Base-by-base conservation (phyloP, 2,888 invertebrate species). In the Philopedon plagiatum region DNA sequence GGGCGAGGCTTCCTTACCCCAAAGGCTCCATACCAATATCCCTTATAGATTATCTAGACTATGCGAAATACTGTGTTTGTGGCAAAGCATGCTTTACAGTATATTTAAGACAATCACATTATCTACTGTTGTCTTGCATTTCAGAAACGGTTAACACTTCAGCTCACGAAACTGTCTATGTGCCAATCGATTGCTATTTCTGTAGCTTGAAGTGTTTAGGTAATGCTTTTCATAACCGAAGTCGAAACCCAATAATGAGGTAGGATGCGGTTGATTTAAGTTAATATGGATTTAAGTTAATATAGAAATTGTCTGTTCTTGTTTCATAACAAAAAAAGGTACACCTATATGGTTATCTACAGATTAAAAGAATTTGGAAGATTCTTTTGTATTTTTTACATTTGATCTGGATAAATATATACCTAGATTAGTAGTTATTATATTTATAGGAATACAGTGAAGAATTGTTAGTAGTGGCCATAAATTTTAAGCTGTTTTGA, bases 51-150 rank as follows among this genome's bases (percentile, higher is more conserved):
- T 90, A 88, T 80, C 83, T 92, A 76, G 90, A 91, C 78, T 82
- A 87, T 79, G 90, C 90, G 0, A 87, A 88, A 76, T 89, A 89
- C 82, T 92, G 92, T 81, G 80, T 89, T 0, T 92, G 92, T 82
- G 91, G 91, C 0, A 82, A 81, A 69, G 83, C 85, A 3, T 84
- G 84, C 74, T 84, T 86, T 75, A 78, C 82, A 49, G 74, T 79
- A 9, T 84, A 74, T 73, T 74, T 83, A 9, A 77, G 76, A 62
- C 81, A 80, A 78, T 82, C 74, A 81, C 85, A 79, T 79, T 85
- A 79, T 84, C 82, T 86, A 80, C 85, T 77, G 79, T 86, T 77
- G 84, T 85, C 81, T 80, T 85, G 73, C 83, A 85, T 83, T 84
- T 86, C 81, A 78, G 85, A 83, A 80, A 84, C 76, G 83, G 86